Conservation (phyloP, 2,888 invertebrate genomes). For the Caenorhabditis sinica region DNA sequence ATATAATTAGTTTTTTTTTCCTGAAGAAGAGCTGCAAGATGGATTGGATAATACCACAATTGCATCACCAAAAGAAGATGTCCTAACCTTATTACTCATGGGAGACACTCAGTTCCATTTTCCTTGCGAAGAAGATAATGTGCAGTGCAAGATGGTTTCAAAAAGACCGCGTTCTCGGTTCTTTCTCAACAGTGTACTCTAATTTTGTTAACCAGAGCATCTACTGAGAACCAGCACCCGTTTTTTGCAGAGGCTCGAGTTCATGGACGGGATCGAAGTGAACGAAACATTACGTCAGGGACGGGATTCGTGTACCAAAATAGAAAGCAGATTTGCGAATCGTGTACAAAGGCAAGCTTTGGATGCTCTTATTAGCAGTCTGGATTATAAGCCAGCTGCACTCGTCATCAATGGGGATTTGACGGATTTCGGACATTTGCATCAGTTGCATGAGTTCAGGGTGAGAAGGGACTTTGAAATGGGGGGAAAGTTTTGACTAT, state of each 20-base stretch:
- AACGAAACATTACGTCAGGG: constrained; percentile 62
- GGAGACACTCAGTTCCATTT: constrained; percentile 81
- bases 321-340: constrained; percentile 79
- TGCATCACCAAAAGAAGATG: constrained; percentile 47
- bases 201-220: neutral
- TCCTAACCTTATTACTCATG: constrained; percentile 75
- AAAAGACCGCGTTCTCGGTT: constrained; percentile 69
- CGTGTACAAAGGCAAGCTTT: constrained; percentile 79
- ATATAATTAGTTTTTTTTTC: neutral
- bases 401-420: constrained; percentile 83
- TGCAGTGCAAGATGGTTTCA: constrained; percentile 75
- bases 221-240: neutral
- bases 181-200: constrained; percentile 67
- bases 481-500: neutral
- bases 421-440: constrained; percentile 81
- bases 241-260: constrained; percentile 49
- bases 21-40: constrained; percentile 18
- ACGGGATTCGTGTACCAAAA: constrained; percentile 67
- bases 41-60: neutral
- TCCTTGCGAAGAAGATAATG: constrained; percentile 77
- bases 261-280: constrained; percentile 23
- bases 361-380: constrained; percentile 52
- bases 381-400: constrained; percentile 74
- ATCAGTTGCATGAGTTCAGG: constrained; percentile 78
- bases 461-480: constrained; percentile 49